Evolutionary conservation across 2,797 vertebrate species (phyloP), one percentile per base, ranked within the genome.

Genomic region (Semaprochilodus insignis): DNA sequence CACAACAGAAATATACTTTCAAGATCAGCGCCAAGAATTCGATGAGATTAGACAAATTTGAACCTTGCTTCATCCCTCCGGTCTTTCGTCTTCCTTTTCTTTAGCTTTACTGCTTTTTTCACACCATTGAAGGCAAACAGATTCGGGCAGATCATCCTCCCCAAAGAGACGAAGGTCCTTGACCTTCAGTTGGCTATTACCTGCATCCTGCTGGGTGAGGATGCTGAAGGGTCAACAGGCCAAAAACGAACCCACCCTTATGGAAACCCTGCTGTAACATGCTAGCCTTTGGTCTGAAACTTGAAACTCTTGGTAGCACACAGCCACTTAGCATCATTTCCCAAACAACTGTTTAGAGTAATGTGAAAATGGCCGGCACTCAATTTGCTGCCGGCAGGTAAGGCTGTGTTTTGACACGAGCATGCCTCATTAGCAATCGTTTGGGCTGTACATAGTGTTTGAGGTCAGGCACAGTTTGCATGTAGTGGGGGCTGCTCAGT

Each of bases 1-100:
- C 59, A 90, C 80, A 93, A 93, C 90, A 88, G 77, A 6, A 75
- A 31, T 0, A 71, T 40, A 69, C 72, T 73, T 55, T 74, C 70
- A 74, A 65, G 40, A 72, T 59, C 70, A 77, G 40, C n/a, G 19
- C 21, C 65, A 70, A 63, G 63, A 54, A 63, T 57, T n/a, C 13
- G 62, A 54, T 25, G 67, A 77, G 40, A 51, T 75, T 60, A 31
- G 11, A 72, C 19, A 17, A 5, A 25, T 62, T 17, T 6, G 6
- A 15, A 34, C 23, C 51, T 73, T 31, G 0, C 1, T 16, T 51
- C 48, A 19, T 34, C 51, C 0, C 27, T 74, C 40, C n/a, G n/a
- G 19, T n/a, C 10, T 52, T 54, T 70, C 21, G n/a, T 40, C 23
- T 40, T 59, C 15, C 51, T 21, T 69, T 31, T 77, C 77, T 31